phyloP scores from a whole-genome alignment of 2,888 invertebrate species.

The Lasiommata megera region DNA sequence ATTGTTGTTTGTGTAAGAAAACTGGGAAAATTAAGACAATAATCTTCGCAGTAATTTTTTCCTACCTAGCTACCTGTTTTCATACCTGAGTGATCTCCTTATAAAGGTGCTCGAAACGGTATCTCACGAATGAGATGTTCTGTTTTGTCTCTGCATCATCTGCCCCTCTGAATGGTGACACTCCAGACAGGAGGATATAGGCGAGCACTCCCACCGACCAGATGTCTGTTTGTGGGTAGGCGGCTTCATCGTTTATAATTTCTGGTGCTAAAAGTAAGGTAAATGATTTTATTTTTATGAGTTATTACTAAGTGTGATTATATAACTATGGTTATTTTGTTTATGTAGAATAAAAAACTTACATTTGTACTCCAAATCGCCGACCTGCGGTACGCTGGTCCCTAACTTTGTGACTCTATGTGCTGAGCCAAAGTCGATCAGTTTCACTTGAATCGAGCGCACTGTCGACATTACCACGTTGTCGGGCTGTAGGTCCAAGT shows the following conservation, averaged over 20 bases:
- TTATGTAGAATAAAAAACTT: slow-evolving; percentile 31
- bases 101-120: slow-evolving; percentile 95
- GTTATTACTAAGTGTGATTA: too few species aligned
- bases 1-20: too few species aligned
- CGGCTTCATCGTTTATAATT: slow-evolving; percentile 91
- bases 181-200: slow-evolving; percentile 95
- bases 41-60: too few species aligned
- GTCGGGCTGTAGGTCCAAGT: slow-evolving; percentile 95
- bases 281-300: too few species aligned
- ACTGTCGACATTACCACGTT: slow-evolving; percentile 96
- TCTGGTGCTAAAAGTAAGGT: slow-evolving; percentile 86
- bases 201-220: slow-evolving; percentile 97
- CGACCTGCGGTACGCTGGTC: slow-evolving; percentile 85
- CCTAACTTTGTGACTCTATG: slow-evolving; percentile 91
- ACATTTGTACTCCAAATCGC: slow-evolving; percentile 89
- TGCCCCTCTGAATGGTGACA: slow-evolving; percentile 93
- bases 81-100: slow-evolving; percentile 92
- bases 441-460: slow-evolving; percentile 91
- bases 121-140: slow-evolving; percentile 94
- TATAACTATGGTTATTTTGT: too few species aligned
- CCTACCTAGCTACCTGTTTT: too few species aligned
- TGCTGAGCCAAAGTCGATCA: slow-evolving; percentile 95
- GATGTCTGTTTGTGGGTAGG: slow-evolving; percentile 95
- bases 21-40: too few species aligned
- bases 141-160: slow-evolving; percentile 92